phyloP scores from a whole-genome alignment of 2,797 vertebrate species.

The Coccyzus lansbergi region DNA sequence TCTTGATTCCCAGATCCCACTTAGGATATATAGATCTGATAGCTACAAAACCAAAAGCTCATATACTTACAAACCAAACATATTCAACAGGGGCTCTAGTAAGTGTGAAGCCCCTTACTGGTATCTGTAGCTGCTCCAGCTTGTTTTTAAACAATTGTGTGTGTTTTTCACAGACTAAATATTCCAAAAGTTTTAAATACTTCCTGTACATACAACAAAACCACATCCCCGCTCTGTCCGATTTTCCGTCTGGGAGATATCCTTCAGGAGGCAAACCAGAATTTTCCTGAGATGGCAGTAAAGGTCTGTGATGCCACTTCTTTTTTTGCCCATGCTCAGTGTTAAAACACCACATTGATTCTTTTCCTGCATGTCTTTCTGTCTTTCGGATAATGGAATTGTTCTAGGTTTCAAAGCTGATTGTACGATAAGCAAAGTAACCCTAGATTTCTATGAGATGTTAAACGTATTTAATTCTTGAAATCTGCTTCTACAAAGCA shows the following conservation, averaged over 20 bases:
- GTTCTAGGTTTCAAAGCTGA: background rate
- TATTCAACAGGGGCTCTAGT: background rate
- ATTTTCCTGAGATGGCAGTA: constrained; percentile 83
- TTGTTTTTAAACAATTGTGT: background rate
- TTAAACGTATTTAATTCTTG: background rate
- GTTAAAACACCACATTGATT: background rate
- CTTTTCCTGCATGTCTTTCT: background rate
- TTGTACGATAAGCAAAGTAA: background rate
- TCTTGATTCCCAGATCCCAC: background rate
- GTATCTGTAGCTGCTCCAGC: background rate
- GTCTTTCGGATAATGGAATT: background rate
- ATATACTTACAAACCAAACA: background rate
- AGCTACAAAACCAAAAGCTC: background rate
- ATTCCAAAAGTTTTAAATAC: constrained; percentile 81
- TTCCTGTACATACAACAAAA: constrained; percentile 78
- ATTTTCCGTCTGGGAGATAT: constrained; percentile 88
- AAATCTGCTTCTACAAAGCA: background rate
- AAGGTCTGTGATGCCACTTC: constrained; percentile 75
- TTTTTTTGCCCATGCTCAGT: background rate
- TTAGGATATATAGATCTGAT: background rate
- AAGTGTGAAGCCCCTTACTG: background rate
- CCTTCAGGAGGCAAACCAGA: constrained; percentile 81
- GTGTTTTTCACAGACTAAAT: constrained; percentile 79
- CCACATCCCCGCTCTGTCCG: constrained; percentile 79
- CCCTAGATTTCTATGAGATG: background rate